Evolutionary conservation across 2,888 invertebrate species (phyloP).

Genomic region (Elgonia sp.): DNA sequence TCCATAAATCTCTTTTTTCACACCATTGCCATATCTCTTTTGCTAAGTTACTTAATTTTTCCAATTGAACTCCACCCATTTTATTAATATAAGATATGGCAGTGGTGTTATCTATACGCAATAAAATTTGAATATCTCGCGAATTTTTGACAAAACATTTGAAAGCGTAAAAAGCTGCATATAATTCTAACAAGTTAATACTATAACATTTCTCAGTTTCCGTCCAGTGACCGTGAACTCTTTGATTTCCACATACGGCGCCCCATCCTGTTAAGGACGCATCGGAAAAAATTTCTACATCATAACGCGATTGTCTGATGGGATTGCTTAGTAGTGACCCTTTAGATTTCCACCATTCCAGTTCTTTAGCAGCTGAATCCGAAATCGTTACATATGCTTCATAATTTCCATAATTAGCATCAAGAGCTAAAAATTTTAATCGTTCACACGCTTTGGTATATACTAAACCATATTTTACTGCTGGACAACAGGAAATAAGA

Average conservation of each 20-base stretch:
- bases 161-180: conserved; percentile 56
- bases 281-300: conserved; percentile 64
- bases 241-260: conserved; percentile 17
- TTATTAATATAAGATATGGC: conserved; percentile 53
- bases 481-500: conserved; percentile 46
- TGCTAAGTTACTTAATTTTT: conserved; percentile 51
- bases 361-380: not conserved
- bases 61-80: conserved; percentile 54
- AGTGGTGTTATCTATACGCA: conserved; percentile 68
- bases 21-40: conserved; percentile 67
- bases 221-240: conserved; percentile 51
- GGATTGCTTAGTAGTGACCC: not conserved
- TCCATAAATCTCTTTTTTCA: conserved; percentile 50
- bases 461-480: conserved; percentile 36
- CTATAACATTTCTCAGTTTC: conserved; percentile 39
- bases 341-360: not conserved
- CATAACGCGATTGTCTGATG: conserved; percentile 33
- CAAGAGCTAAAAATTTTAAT: conserved; percentile 40
- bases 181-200: conserved; percentile 71
- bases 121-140: conserved; percentile 51
- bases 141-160: conserved; percentile 63
- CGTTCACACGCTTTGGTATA: conserved; percentile 46
- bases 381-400: not conserved
- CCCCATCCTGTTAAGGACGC: conserved; percentile 69
- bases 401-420: conserved; percentile 31